Conservation (phyloP, 2,888 invertebrate genomes). For the Nycteola revayana region DNA sequence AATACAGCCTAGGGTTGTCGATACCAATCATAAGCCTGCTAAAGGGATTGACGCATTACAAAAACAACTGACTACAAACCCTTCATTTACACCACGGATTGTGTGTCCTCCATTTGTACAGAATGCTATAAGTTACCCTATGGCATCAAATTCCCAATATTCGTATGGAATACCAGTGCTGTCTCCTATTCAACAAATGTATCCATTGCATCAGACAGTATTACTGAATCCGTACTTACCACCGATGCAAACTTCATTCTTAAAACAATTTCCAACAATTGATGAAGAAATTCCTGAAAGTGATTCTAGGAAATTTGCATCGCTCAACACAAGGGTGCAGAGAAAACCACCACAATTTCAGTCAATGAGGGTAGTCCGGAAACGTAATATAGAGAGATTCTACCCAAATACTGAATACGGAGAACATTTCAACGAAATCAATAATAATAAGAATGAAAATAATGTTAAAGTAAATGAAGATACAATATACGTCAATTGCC, state of each 20-base stretch:
- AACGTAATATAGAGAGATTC: conserved; percentile 74
- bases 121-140: conserved; percentile 54
- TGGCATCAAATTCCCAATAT: conserved; percentile 50
- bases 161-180: conserved; percentile 63
- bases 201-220: conserved; percentile 70
- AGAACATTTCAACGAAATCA: conserved; percentile 73
- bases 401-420: conserved; percentile 76
- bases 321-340: conserved; percentile 65
- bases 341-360: conserved; percentile 66
- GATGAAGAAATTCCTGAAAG: conserved; percentile 59
- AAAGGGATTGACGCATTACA: conserved; percentile 69
- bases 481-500: conserved; percentile 72
- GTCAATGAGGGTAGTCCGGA: conserved; percentile 72
- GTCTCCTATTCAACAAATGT: conserved; percentile 73
- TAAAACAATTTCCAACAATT: conserved; percentile 69
- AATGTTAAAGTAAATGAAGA: conserved; percentile 49
- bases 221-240: conserved; percentile 68
- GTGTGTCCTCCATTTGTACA: conserved; percentile 75
- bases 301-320: conserved; percentile 66
- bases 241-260: conserved; percentile 64
- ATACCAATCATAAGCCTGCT: conserved; percentile 56
- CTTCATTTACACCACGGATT: conserved; percentile 72
- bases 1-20: conserved; percentile 78
- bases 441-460: conserved; percentile 61
- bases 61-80: conserved; percentile 74